Evolutionary conservation across 64 coral and sea anemone genomes (phyloP), one percentile per base, ranked within the genome.

Genomic region (Anthopleura sola): DNA sequence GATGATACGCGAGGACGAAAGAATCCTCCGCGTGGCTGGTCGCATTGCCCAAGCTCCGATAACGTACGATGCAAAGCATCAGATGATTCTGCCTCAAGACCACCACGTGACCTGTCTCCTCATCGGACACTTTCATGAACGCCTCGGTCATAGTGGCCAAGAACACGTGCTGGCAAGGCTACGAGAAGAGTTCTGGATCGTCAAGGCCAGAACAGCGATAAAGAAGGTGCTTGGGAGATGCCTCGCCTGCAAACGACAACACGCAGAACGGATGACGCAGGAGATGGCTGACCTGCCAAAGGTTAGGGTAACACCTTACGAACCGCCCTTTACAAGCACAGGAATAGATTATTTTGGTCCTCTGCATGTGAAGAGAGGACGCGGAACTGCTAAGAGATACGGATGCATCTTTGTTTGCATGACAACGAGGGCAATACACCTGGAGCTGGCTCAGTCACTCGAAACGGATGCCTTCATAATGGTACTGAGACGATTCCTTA

Each of bases 401-500:
- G 88, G 88, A 62, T 54, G 66, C 56, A 86, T 91, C 19, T 91
- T 91, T 50, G 75, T 64, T 2, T 86, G 89, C 53, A 85, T 91
- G 84, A 91, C 85, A 36, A 85, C 50, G 6, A 38, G 89, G 24
- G 89, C 89, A 10, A 76, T 91, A 15, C 89, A 91, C 55, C 37
- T 86, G 3, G 89, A 91, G 36, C 49, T 91, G 33, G 89, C 84
- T 11, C 78, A 80, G 20, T 91, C 89, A 16, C 74, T 91, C 0
- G 84, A 86, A 17, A 85, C 89, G 2, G 89, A 91, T 36, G 82
- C 85, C 36, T 91, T 91, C 53, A 91, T 91, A 29, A 53, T 86
- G 53, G 84, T 78, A 0, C 58, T 91, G 23, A 44, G 79, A 54
- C 18, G 84, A 50, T 91, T 86, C 55, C 11, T 91, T n/a, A 91